Conservation (phyloP, 2,797 vertebrate species). For the Cryptoblepharus egeriae region DNA sequence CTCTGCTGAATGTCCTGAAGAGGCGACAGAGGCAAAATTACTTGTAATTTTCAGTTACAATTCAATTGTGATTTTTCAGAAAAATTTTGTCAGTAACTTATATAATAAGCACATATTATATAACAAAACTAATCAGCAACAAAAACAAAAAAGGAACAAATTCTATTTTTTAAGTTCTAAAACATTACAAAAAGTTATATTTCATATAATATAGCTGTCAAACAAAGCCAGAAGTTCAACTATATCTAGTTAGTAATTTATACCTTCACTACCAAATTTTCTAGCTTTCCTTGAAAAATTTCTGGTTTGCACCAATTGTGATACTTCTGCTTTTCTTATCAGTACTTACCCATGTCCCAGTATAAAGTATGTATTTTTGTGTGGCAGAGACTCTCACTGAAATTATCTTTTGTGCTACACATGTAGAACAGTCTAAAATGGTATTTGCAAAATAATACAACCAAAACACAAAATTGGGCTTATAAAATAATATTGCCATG, state of each 20-base stretch:
- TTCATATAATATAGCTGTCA: not conserved
- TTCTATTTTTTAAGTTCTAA: no score
- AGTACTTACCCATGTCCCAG: no score
- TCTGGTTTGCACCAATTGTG: not conserved
- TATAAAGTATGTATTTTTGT: no score
- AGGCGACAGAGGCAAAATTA: conserved; percentile 9
- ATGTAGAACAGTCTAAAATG: no score
- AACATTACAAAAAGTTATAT: not conserved
- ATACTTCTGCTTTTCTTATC: no score
- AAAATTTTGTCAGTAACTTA: not conserved
- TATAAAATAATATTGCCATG: no score
- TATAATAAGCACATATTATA: not conserved
- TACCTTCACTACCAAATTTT: not conserved
- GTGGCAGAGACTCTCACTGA: no score
- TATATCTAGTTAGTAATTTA: not conserved
- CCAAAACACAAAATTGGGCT: no score
- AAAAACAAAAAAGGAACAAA: not conserved
- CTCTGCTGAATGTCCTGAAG: conserved; percentile 84
- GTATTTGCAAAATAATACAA: no score
- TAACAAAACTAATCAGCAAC: not conserved
- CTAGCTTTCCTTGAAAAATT: not conserved
- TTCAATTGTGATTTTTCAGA: not conserved
- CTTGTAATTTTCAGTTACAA: fast-evolving
- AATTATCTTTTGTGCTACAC: no score
- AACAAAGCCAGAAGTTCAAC: not conserved